Percentiles rank a stretch among this genome's conserved stretches.
Conservation (phyloP, 2,113 vertebrate species). For the Geococcyx californianus region DNA sequence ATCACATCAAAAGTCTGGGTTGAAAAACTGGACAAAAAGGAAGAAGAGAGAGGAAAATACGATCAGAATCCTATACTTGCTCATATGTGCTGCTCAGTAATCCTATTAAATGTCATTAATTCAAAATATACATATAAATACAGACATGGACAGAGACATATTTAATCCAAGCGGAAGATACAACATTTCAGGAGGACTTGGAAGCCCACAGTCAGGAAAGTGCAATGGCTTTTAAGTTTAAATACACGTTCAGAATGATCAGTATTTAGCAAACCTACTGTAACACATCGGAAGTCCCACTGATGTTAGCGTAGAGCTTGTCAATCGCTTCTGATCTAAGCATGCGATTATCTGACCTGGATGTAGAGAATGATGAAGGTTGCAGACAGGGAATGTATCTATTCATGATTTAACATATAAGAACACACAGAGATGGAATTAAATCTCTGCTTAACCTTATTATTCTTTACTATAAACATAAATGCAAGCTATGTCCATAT, state of each 20-base stretch:
- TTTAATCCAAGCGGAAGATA: background rate
- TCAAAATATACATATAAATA: background rate
- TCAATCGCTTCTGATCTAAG: background rate
- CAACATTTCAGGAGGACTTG: background rate
- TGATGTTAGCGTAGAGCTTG: background rate
- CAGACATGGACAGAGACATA: background rate
- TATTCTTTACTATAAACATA: background rate
- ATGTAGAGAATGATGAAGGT: background rate
- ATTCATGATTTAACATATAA: background rate
- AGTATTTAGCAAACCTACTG: background rate
- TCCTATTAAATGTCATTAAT: background rate
- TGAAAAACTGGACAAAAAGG: background rate
- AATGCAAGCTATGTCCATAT: background rate
- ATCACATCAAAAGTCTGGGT: background rate
- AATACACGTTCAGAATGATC: background rate
- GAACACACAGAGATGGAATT: background rate
- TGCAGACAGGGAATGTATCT: background rate
- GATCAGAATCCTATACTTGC: background rate
- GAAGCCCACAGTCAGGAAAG: background rate
- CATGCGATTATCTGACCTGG: background rate
- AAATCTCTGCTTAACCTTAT: background rate
- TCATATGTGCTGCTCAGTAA: background rate
- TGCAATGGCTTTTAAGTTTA: background rate
- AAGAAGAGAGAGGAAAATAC: background rate
- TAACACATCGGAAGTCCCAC: background rate